Base-by-base conservation (phyloP, 2,113 vertebrate species). In the Pyxicephalus adspersus region DNA sequence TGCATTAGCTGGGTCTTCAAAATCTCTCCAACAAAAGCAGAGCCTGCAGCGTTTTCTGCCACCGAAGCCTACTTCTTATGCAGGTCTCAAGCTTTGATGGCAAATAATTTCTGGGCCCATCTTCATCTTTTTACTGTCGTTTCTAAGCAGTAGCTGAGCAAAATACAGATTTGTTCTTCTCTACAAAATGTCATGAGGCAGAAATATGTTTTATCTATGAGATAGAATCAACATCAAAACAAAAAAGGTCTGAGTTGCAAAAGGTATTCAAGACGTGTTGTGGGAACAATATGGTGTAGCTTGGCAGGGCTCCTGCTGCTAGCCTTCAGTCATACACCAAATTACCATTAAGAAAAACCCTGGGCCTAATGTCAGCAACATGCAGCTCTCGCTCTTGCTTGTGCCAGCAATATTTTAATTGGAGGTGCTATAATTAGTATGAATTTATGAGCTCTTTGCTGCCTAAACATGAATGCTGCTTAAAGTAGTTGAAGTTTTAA, bases 401-500 rank as follows among this genome's bases (percentile, higher is more conserved):
- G 67, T 81, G 58, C 78, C 78, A 81, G 67, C 78, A 64, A 64
- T 29, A 81, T 81, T 81, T 81, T 81, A 81, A 81, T 81, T 73
- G 68, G 78, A 81, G 67, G 22, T 50, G 38, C 68, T 64, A 28
- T 81, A 73, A 81, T 81, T 54, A 73, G 67, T 25, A 57, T 20
- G 78, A 73, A 81, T 81, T 81, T 73, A 81, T 55, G 28, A 81
- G 57, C 38, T 73, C 50, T 4, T n/a, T 52, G 28, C 45, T 55
- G 70, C 19, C 57, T 64, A 73, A 81, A 81, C 78, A 72, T 64
- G 73, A 38, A 72, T 73, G 63, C 34, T 64, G 57, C 57, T 73
- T 28, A 63, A 54, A 29, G 11, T 63, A 8, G 20, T 51, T 34
- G 34, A 6, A 25, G 5, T 20, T 63, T 81, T 81, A 34, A 72